Evolutionary conservation across 2,888 invertebrate genomes (phyloP).

Genomic region (Mystacides longicornis): DNA sequence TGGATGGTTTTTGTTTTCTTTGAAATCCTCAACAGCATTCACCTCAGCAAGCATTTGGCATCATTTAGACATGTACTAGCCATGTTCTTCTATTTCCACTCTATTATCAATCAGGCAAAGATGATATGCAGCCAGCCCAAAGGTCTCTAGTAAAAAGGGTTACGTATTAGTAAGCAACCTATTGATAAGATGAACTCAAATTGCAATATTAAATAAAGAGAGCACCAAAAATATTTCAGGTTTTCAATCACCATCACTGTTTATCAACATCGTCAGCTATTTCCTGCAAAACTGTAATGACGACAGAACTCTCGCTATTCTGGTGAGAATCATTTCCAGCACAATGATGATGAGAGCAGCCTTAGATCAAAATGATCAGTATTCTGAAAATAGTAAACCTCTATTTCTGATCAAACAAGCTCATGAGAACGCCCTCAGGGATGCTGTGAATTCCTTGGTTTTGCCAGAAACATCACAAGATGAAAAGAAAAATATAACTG

Average conservation of each 20-base stretch:
- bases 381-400: slow-evolving; percentile 38
- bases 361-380: slow-evolving; percentile 35
- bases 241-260: slow-evolving; percentile 52
- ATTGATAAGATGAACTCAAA: no score
- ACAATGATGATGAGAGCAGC: slow-evolving; percentile 47
- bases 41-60: no score
- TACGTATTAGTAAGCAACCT: no score
- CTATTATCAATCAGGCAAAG: no score
- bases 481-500: slow-evolving; percentile 30
- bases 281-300: slow-evolving; percentile 53
- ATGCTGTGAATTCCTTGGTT: slow-evolving; percentile 37
- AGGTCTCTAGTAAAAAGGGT: no score
- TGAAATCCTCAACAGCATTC: no score
- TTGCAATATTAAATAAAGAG: no score
- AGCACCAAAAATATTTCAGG: no score
- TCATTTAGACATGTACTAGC: no score
- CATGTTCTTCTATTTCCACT: no score
- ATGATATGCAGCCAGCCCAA: no score
- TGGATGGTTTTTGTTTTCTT: no score
- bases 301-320: slow-evolving; percentile 51
- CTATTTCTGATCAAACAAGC: slow-evolving; percentile 37
- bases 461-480: slow-evolving; percentile 34
- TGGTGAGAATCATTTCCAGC: slow-evolving; percentile 56
- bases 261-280: slow-evolving; percentile 54
- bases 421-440: slow-evolving; percentile 41